A percentile compares a stretch with the other conserved stretches of the same genome.
Conservation (phyloP, 2,888 invertebrate genomes). For the Ceratothoa steindachneri region DNA sequence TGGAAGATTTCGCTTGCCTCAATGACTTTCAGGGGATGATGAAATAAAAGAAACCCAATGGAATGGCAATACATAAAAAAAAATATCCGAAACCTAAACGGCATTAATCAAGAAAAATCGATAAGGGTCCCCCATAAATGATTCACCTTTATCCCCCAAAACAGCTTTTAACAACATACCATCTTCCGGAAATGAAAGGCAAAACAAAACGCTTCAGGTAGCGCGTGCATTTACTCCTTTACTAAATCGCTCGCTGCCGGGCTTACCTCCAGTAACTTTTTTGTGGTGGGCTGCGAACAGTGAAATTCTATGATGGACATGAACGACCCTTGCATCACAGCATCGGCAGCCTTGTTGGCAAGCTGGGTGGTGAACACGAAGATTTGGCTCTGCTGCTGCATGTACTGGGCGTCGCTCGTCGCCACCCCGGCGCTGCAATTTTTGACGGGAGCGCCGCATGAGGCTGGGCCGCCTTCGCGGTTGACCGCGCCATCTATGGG, state of each 20-base stretch:
- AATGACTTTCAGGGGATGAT: no score
- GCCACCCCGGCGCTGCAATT: slow-evolving; percentile 33
- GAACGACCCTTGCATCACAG: slow-evolving; percentile 81
- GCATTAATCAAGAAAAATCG: no score
- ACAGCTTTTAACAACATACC: no score
- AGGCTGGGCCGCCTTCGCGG: slow-evolving; percentile 1
- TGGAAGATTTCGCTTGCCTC: no score
- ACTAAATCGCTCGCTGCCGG: neutral
- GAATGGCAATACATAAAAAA: no score
- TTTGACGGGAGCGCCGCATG: slow-evolving; percentile 12
- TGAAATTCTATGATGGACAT: slow-evolving; percentile 91
- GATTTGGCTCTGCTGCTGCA: slow-evolving; percentile 96
- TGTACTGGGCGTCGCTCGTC: slow-evolving; percentile 68
- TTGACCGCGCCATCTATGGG: slow-evolving; percentile 26
- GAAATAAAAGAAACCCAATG: no score
- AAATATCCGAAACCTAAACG: no score
- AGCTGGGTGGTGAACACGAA: slow-evolving; percentile 92
- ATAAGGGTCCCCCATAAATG: no score
- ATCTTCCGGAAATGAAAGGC: no score
- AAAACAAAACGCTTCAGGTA: no score
- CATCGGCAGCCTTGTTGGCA: slow-evolving; percentile 92
- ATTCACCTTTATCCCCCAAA: no score
- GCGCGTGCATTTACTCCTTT: neutral
- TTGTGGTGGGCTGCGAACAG: slow-evolving; percentile 90
- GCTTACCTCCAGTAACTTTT: slow-evolving; percentile 81